These are phyloP conservation scores for Sebastes elongatus DNA, from an alignment of 2,797 vertebrate genomes.

Conservation along the genomic window DNA sequence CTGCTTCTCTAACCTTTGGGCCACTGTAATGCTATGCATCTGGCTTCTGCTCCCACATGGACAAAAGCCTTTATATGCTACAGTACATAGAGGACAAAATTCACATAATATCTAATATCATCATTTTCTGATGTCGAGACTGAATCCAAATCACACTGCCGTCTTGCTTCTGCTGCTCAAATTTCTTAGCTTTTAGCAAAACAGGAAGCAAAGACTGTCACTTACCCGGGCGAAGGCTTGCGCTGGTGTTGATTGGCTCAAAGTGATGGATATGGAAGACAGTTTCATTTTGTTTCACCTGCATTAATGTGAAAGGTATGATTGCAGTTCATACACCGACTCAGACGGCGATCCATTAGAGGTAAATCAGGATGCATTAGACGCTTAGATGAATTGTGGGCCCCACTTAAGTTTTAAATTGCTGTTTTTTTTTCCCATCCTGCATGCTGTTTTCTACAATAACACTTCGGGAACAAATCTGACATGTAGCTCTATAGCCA, in stretches of 20 bases:
- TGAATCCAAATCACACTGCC: background rate
- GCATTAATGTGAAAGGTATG: conserved; percentile 41
- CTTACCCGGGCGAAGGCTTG: conserved; percentile 10
- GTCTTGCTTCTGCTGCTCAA: background rate
- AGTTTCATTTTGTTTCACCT: conserved; percentile 39
- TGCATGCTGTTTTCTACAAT: background rate
- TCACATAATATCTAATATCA: background rate
- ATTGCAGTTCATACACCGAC: conserved; percentile 10
- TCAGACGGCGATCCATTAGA: conserved; percentile 38
- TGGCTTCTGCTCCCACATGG: conserved; percentile 5
- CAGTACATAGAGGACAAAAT: background rate
- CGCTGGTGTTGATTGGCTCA: conserved; percentile 20
- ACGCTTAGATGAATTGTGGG: conserved; percentile 8
- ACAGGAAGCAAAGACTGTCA: conserved; percentile 7
- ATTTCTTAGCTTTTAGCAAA: conserved; percentile 3
- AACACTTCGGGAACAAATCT: background rate
- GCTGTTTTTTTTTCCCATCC: background rate
- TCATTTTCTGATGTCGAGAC: background rate
- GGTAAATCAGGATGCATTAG: conserved; percentile 34
- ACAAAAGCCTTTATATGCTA: background rate
- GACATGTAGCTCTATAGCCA: background rate
- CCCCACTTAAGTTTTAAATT: conserved; percentile 10
- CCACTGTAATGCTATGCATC: background rate
- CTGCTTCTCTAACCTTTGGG: conserved; percentile 29
- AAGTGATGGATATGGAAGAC: conserved; percentile 42